Conservation (phyloP, 2,888 invertebrate species). For the Coleophora deauratella region DNA sequence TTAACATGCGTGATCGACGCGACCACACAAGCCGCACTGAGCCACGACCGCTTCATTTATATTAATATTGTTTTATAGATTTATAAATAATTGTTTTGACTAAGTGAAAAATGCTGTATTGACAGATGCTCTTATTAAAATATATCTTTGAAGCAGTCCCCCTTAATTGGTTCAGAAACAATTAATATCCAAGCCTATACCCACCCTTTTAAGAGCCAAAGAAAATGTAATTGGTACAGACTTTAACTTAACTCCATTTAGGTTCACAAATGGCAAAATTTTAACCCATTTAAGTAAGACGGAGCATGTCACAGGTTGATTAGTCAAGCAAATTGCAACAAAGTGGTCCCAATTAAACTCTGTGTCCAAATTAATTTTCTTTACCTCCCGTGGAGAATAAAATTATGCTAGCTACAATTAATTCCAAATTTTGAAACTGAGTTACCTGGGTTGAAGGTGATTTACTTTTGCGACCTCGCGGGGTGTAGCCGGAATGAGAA, state of each 20-base stretch:
- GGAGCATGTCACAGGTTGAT: slow-evolving; percentile 24
- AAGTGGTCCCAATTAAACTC: slow-evolving; percentile 33
- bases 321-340: slow-evolving; percentile 44
- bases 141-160: neutral
- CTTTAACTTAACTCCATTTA: neutral
- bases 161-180: neutral
- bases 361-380: slow-evolving; percentile 44
- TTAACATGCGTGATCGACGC: too few species aligned
- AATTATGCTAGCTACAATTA: slow-evolving; percentile 33
- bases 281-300: slow-evolving; percentile 6
- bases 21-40: too few species aligned
- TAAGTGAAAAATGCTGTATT: too few species aligned
- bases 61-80: neutral
- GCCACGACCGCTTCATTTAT: too few species aligned
- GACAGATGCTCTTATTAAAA: neutral
- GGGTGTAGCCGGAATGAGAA: too few species aligned
- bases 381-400: slow-evolving; percentile 15
- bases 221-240: neutral
- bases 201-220: neutral
- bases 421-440: slow-evolving; percentile 36
- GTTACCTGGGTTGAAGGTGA: slow-evolving; percentile 24
- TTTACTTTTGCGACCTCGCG: slow-evolving; percentile 3
- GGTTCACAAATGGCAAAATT: neutral
- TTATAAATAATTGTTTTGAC: too few species aligned
- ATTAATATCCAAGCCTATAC: neutral